Conservation (phyloP, 2,888 invertebrate genomes). For the Capitulum mitella region DNA sequence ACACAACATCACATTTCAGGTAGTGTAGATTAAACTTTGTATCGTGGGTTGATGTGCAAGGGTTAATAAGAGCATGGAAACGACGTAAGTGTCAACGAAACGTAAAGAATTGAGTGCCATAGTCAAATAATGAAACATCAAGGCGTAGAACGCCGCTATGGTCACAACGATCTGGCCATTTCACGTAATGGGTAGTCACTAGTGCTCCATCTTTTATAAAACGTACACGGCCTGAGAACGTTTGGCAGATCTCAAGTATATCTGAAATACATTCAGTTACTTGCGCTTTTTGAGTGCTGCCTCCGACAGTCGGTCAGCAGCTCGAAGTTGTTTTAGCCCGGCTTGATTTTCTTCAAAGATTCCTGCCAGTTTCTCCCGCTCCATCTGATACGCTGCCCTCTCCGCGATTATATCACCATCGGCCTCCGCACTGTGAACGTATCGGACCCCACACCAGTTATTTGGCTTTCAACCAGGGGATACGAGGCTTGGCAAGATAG, state of each 20-base stretch:
- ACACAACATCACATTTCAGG: not conserved
- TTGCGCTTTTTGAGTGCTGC: slow-evolving; percentile 3
- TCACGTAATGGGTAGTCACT: too few species aligned
- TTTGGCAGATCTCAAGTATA: too few species aligned
- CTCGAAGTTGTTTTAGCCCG: not conserved
- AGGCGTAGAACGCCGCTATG: too few species aligned
- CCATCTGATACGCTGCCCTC: not conserved
- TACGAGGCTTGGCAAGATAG: not conserved
- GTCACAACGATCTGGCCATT: too few species aligned
- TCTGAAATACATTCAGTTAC: too few species aligned
- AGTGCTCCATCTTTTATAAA: too few species aligned
- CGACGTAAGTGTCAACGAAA: not conserved
- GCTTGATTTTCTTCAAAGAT: not conserved
- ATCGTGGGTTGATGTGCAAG: not conserved
- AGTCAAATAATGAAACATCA: not conserved
- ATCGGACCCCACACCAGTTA: too few species aligned
- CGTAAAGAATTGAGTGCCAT: not conserved
- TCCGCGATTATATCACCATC: not conserved
- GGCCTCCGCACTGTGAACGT: not conserved
- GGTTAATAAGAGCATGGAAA: not conserved
- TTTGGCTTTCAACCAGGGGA: not conserved
- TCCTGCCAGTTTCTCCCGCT: not conserved
- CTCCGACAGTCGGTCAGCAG: not conserved
- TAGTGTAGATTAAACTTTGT: not conserved
- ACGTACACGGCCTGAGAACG: too few species aligned